Evolutionary conservation across 2,797 vertebrate genomes (phyloP).

Genomic region (Cyclura pinguis): DNA sequence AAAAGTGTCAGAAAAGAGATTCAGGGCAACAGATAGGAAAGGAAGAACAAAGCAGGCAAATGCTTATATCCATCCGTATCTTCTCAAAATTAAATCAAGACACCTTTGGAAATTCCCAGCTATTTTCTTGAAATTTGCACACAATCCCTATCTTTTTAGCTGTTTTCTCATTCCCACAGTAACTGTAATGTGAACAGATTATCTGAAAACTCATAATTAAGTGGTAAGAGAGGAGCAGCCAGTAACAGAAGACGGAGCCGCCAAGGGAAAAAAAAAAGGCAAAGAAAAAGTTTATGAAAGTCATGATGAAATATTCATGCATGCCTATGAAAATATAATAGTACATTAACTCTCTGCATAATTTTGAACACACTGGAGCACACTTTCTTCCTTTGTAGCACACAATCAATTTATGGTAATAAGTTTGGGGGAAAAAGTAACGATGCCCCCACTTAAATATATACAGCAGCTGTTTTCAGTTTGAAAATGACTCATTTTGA

Average conservation of each 20-base stretch:
- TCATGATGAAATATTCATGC: constrained; percentile 66
- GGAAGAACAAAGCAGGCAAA: neutral
- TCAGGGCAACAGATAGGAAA: neutral
- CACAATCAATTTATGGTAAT: constrained; percentile 72
- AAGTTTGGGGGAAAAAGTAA: constrained; percentile 60
- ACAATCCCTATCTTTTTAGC: neutral
- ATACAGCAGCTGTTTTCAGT: constrained; percentile 74
- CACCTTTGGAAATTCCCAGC: neutral
- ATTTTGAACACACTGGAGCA: constrained; percentile 63
- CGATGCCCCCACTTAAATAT: constrained; percentile 67
- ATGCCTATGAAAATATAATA: constrained; percentile 55
- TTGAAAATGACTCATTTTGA: constrained; percentile 76
- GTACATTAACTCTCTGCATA: constrained; percentile 60
- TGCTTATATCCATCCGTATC: neutral
- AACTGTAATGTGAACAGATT: neutral
- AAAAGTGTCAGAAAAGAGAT: neutral
- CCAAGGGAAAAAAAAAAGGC: constrained; percentile 63
- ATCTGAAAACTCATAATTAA: constrained; percentile 35
- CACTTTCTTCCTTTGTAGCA: constrained; percentile 64
- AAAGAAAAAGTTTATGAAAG: constrained; percentile 69
- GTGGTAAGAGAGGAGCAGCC: constrained; percentile 30
- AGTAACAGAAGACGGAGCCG: constrained; percentile 31
- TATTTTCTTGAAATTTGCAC: neutral
- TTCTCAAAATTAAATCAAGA: neutral
- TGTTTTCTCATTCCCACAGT: neutral